These are phyloP conservation scores for Sprattus sprattus DNA, from an alignment of 2,113 vertebrate genomes.

Conservation along the genomic window DNA sequence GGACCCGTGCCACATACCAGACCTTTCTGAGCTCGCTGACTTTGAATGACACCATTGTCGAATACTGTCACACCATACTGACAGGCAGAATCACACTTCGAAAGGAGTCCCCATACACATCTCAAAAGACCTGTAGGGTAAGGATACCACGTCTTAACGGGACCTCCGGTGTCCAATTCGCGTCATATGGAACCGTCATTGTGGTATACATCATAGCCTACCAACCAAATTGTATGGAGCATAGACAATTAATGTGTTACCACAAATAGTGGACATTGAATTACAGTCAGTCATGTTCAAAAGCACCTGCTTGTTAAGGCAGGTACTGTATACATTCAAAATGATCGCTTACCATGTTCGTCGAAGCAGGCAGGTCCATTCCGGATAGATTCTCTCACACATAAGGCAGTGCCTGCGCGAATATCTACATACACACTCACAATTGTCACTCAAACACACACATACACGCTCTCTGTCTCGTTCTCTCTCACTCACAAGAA, in stretches of 20 bases:
- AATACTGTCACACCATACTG: neutral
- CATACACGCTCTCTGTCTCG: neutral
- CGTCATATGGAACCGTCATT: neutral
- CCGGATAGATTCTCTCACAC: neutral
- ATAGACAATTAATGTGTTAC: neutral
- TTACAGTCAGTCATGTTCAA: neutral
- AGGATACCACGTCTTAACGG: neutral
- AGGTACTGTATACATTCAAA: neutral
- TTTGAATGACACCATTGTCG: neutral
- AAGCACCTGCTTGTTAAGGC: neutral
- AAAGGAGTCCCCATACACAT: neutral
- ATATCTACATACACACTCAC: neutral
- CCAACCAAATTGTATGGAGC: neutral
- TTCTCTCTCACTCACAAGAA: neutral
- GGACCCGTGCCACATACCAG: constrained; percentile 20
- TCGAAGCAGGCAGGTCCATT: neutral
- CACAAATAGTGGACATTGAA: neutral
- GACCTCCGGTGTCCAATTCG: neutral
- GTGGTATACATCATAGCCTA: neutral
- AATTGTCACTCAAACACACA: neutral
- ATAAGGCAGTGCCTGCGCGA: neutral
- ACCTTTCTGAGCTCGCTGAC: constrained; percentile 16
- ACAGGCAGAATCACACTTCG: neutral
- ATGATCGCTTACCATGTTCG: constrained; percentile 25
- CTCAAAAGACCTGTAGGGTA: neutral